These are phyloP conservation scores for Lobophora halterata DNA, from an alignment of 2,888 invertebrate species.

Conservation along the genomic window DNA sequence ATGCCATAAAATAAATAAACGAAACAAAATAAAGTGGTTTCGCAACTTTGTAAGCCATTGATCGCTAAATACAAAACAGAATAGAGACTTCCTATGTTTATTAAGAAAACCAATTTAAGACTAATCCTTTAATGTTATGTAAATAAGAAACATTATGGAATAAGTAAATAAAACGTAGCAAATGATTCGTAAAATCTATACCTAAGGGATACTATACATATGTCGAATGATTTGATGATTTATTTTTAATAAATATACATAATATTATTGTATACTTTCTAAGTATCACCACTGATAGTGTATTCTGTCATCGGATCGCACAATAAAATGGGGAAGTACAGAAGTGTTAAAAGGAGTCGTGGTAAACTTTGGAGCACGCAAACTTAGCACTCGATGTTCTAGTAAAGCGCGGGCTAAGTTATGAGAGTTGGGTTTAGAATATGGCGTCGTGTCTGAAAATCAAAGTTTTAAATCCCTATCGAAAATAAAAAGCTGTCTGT, in stretches of 20 bases:
- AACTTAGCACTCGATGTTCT: constrained; percentile 60
- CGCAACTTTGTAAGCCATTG: constrained; percentile 45
- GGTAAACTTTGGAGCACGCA: constrained; percentile 62
- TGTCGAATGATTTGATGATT: too few species aligned
- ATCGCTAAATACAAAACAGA: too few species aligned
- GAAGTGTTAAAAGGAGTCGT: constrained; percentile 69
- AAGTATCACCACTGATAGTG: too few species aligned
- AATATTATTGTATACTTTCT: too few species aligned
- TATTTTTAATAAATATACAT: too few species aligned
- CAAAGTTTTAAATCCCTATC: constrained; percentile 5
- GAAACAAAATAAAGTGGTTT: constrained; percentile 61
- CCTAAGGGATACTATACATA: too few species aligned
- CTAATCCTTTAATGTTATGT: too few species aligned
- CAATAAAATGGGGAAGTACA: constrained; percentile 70
- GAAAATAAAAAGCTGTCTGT: background rate
- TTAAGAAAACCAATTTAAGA: too few species aligned
- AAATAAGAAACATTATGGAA: too few species aligned
- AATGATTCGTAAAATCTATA: too few species aligned
- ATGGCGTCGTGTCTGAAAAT: constrained; percentile 8
- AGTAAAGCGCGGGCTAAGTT: constrained; percentile 24
- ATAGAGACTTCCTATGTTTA: too few species aligned
- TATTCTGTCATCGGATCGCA: constrained; percentile 49
- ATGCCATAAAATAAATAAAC: constrained; percentile 46
- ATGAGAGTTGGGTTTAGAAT: constrained; percentile 3
- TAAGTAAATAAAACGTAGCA: too few species aligned